Conservation (phyloP, 2,888 invertebrate species). For the Drosophila fulvimacula region DNA sequence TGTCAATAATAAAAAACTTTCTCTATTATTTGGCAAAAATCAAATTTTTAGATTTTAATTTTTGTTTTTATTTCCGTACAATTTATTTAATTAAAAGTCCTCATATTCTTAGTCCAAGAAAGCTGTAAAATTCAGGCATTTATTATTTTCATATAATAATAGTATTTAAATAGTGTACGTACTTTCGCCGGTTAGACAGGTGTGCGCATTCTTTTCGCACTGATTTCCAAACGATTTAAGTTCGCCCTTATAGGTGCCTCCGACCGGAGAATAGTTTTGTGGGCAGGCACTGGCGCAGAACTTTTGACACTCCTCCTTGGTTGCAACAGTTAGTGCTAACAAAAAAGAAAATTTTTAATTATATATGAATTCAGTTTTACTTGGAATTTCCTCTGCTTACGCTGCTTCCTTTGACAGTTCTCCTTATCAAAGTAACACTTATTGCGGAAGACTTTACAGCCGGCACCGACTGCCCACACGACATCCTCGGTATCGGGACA, state of each 20-base stretch:
- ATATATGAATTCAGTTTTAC: not conserved
- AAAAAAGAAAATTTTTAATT: too few relatives aligned
- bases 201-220: slow-evolving; percentile 44
- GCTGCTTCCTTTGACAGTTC: slow-evolving; percentile 55
- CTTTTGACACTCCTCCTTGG: slow-evolving; percentile 59
- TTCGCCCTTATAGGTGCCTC: slow-evolving; percentile 49
- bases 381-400: slow-evolving; percentile 8
- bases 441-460: slow-evolving; percentile 61
- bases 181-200: slow-evolving; percentile 64
- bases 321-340: slow-evolving; percentile 40
- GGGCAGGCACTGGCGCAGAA: slow-evolving; percentile 34
- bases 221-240: slow-evolving; percentile 44
- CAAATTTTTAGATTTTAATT: not conserved
- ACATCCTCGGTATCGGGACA: slow-evolving; percentile 65
- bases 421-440: slow-evolving; percentile 57
- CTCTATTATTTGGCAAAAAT: too few relatives aligned
- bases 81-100: not conserved
- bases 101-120: slow-evolving; percentile 26
- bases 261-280: slow-evolving; percentile 32
- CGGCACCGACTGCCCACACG: slow-evolving; percentile 58
- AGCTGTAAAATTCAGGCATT: too few relatives aligned
- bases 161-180: too few relatives aligned
- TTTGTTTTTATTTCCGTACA: not conserved
- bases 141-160: too few relatives aligned
- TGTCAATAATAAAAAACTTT: not conserved